Evolutionary conservation across 2,888 invertebrate species (phyloP).

Genomic region (Cancer borealis): DNA sequence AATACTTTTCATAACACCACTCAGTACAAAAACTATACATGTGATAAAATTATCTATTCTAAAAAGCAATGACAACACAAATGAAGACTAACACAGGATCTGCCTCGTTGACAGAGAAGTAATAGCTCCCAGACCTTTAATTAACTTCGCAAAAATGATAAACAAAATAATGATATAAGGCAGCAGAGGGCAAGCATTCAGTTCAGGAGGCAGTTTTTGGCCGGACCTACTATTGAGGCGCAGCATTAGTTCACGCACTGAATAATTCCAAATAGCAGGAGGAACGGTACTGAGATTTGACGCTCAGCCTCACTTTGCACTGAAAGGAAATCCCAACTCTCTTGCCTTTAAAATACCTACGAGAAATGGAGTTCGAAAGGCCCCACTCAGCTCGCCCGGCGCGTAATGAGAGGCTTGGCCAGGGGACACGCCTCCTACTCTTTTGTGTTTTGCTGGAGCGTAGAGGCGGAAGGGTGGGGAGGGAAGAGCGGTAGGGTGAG

Average conservation of each 20-base stretch:
- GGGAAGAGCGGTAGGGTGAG: background rate
- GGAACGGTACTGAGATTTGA: background rate
- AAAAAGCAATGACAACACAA: background rate
- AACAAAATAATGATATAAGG: background rate
- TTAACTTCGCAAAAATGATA: background rate
- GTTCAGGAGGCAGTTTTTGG: background rate
- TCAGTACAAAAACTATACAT: too few relatives aligned
- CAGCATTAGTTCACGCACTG: background rate
- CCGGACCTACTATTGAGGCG: background rate
- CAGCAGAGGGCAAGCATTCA: background rate
- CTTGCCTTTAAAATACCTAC: background rate
- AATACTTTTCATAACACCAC: too few relatives aligned
- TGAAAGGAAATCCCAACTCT: background rate
- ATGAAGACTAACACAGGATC: background rate
- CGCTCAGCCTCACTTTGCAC: background rate
- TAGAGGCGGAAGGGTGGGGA: background rate
- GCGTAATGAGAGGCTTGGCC: background rate
- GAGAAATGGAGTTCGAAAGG: constrained; percentile 2
- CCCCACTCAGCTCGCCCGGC: constrained; percentile 16
- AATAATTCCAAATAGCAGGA: background rate
- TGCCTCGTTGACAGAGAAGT: background rate
- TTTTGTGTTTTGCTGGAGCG: background rate
- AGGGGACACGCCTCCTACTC: background rate
- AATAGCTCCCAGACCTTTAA: background rate
- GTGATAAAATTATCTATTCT: background rate